Evolutionary conservation across 1,140 invertebrate species (phyloP).

Genomic region (Pseudomyrmex pallidus): DNA sequence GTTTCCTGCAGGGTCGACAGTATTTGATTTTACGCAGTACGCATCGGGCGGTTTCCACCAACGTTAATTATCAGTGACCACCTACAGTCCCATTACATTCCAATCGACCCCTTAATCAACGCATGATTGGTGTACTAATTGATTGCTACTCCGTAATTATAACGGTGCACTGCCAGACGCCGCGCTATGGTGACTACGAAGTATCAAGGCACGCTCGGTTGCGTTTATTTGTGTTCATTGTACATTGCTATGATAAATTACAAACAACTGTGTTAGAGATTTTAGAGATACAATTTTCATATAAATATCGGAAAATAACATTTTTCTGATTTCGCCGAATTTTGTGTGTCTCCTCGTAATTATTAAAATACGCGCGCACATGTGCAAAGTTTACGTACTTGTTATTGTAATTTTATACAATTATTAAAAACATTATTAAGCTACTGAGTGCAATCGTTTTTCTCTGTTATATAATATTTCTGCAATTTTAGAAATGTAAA

Average conservation of each 20-base stretch:
- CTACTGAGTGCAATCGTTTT: not conserved
- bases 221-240: not conserved
- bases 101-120: slow-evolving; percentile 85
- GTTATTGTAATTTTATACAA: no score
- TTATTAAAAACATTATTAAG: not conserved
- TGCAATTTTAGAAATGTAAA: not conserved
- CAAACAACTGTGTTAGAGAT: not conserved
- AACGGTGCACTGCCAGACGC: slow-evolving; percentile 83
- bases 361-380: no score
- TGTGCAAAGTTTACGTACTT: no score
- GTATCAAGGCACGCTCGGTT: slow-evolving; percentile 74
- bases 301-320: not conserved
- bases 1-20: slow-evolving; percentile 80
- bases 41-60: slow-evolving; percentile 82
- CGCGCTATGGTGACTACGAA: slow-evolving; percentile 80
- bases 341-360: not conserved
- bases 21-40: slow-evolving; percentile 84
- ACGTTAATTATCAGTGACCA: slow-evolving; percentile 85
- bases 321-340: not conserved
- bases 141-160: slow-evolving; percentile 86
- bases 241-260: slow-evolving; percentile 28
- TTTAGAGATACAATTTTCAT: not conserved
- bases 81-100: slow-evolving; percentile 85
- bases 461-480: not conserved
- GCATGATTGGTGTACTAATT: slow-evolving; percentile 85